These are phyloP conservation scores for Aviceda subcristata DNA, from an alignment of 2,113 vertebrate genomes.

Conservation along the genomic window DNA sequence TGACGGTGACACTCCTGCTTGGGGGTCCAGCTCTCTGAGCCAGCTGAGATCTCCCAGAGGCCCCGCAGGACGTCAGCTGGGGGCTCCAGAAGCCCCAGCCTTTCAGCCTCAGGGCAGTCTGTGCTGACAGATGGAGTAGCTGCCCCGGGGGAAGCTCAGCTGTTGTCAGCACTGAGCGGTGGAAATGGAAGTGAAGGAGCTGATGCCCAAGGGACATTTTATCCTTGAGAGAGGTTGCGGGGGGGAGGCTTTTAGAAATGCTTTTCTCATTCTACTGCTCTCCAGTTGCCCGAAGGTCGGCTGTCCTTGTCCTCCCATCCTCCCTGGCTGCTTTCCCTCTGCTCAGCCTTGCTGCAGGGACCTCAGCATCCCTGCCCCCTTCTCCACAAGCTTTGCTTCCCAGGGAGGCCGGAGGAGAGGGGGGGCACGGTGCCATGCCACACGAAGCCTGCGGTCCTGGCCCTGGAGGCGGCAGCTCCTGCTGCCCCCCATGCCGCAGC, in stretches of 20 bases:
- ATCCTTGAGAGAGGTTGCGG: neutral
- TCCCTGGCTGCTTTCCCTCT: neutral
- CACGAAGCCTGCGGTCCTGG: neutral
- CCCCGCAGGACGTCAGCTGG: fast-evolving
- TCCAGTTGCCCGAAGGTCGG: neutral
- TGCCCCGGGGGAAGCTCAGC: neutral
- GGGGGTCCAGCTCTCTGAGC: neutral
- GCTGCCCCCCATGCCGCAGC: neutral
- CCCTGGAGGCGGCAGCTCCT: neutral
- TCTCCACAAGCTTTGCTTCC: neutral
- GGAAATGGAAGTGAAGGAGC: neutral
- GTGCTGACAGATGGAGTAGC: neutral
- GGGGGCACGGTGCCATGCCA: neutral
- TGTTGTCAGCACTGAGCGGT: neutral
- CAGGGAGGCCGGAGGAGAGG: neutral
- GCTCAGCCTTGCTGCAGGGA: neutral
- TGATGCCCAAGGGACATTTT: neutral
- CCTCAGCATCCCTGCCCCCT: neutral
- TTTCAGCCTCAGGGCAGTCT: neutral
- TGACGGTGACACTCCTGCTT: neutral
- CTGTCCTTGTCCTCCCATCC: neutral
- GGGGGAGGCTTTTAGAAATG: neutral
- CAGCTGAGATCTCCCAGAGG: neutral
- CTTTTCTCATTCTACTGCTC: neutral
- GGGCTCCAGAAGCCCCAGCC: neutral